Evolutionary conservation across 2,113 vertebrate genomes (phyloP).

Genomic region (Petroica traversi): DNA sequence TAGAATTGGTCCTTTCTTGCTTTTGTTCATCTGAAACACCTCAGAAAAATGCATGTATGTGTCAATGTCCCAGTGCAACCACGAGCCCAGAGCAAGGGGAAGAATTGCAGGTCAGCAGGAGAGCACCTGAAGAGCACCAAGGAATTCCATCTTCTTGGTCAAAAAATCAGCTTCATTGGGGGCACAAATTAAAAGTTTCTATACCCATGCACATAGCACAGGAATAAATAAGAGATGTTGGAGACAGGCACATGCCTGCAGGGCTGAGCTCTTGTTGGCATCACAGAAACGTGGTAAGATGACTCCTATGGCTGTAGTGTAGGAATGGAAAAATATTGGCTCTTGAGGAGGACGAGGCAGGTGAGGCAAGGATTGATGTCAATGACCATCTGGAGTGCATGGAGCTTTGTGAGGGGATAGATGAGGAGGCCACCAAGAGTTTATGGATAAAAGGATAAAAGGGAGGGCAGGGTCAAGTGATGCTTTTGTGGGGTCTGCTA

Average conservation of each 20-base stretch:
- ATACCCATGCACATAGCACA: fast-evolving
- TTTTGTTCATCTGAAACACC: background rate
- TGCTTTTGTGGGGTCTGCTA: fast-evolving
- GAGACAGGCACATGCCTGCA: background rate
- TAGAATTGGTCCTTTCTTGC: background rate
- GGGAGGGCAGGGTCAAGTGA: background rate
- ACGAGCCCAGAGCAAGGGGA: background rate
- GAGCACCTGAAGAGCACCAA: background rate
- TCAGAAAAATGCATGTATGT: background rate
- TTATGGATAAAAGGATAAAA: background rate
- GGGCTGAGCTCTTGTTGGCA: background rate
- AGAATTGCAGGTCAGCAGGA: background rate
- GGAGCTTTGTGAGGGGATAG: background rate
- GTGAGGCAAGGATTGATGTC: background rate
- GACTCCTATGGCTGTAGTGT: background rate
- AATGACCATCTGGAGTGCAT: background rate
- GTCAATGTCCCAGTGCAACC: background rate
- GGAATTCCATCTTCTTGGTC: background rate
- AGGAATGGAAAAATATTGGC: background rate
- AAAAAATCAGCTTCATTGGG: background rate
- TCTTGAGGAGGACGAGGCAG: background rate
- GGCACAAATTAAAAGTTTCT: fast-evolving
- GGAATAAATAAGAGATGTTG: background rate
- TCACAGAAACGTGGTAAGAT: background rate
- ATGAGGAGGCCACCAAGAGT: fast-evolving